Percentiles rank a stretch among this genome's conserved stretches.
Evolutionary conservation across 1,140 invertebrate genomes (phyloP).

Genomic region (Drosophila pachea): DNA sequence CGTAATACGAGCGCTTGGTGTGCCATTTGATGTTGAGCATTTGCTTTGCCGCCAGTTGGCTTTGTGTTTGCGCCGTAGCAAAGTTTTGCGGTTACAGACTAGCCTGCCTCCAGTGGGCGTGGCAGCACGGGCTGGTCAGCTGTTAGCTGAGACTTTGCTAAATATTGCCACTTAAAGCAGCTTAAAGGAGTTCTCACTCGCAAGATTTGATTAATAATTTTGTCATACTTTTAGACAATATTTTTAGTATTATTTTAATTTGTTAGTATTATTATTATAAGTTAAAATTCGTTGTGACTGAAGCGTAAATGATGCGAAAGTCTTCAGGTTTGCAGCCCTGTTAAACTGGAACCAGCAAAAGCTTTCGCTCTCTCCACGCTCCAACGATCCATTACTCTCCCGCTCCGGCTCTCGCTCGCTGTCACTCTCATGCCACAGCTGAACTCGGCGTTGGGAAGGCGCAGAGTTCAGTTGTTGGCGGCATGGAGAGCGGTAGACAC

Average conservation of each 20-base stretch:
- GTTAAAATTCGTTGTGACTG: neutral
- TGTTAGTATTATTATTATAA: no score
- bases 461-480: constrained; percentile 26
- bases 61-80: constrained; percentile 24
- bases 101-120: constrained; percentile 5
- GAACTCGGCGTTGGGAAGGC: neutral
- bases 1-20: constrained; percentile 70
- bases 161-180: no score
- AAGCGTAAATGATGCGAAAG: neutral
- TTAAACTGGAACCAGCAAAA: neutral
- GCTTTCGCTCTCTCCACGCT: neutral
- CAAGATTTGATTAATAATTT: no score
- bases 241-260: no score
- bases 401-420: neutral
- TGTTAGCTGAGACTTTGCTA: neutral
- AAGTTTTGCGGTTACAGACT: constrained; percentile 51
- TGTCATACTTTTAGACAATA: no score
- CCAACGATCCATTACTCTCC: neutral
- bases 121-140: constrained; percentile 8
- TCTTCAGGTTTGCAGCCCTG: neutral
- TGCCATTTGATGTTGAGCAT: constrained; percentile 61
- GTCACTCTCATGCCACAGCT: neutral
- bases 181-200: no score
- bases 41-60: constrained; percentile 25
- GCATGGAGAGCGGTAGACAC: constrained; percentile 43